Percentiles rank a stretch among this genome's conserved stretches.
These are phyloP conservation scores for Phrynosoma blainvillii DNA, from an alignment of 2,113 vertebrate species.

Conservation along the genomic window DNA sequence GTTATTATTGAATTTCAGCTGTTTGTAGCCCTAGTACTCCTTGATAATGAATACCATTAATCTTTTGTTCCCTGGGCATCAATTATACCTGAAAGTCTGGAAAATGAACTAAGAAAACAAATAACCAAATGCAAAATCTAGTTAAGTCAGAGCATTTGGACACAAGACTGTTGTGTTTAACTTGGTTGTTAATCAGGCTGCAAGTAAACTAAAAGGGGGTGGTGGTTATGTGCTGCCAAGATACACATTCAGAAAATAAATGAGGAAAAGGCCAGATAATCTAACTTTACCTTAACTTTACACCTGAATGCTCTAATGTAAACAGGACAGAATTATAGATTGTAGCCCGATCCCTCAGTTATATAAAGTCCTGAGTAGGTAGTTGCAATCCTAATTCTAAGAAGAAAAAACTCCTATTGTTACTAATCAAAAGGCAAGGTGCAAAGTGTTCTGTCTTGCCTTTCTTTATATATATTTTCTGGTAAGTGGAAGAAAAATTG, in stretches of 20 bases:
- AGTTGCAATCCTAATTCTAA: not conserved
- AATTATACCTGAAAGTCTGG: constrained; percentile 47
- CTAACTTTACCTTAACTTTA: not conserved
- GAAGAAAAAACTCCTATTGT: too few relatives aligned
- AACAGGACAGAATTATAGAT: constrained; percentile 19
- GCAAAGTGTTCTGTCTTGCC: not conserved
- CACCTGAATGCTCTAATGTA: not conserved
- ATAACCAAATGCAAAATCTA: not conserved
- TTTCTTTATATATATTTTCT: not conserved
- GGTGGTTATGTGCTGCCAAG: not conserved
- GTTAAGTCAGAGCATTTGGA: constrained; percentile 17
- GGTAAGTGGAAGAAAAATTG: not conserved
- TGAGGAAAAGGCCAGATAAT: accelerated
- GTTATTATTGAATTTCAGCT: constrained; percentile 58
- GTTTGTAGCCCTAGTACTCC: constrained; percentile 59
- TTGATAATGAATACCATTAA: constrained; percentile 58
- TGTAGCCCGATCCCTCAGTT: not conserved
- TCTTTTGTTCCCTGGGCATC: constrained; percentile 49
- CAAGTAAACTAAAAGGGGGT: constrained; percentile 20
- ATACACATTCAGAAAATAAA: constrained; percentile 11
- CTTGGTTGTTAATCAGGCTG: constrained; percentile 27
- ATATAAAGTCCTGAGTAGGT: not conserved
- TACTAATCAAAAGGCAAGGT: too few relatives aligned
- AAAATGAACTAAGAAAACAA: constrained; percentile 45
- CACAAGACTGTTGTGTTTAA: constrained; percentile 42